Base-by-base conservation (phyloP, 2,797 vertebrate species). In the Xerus rutilus region DNA sequence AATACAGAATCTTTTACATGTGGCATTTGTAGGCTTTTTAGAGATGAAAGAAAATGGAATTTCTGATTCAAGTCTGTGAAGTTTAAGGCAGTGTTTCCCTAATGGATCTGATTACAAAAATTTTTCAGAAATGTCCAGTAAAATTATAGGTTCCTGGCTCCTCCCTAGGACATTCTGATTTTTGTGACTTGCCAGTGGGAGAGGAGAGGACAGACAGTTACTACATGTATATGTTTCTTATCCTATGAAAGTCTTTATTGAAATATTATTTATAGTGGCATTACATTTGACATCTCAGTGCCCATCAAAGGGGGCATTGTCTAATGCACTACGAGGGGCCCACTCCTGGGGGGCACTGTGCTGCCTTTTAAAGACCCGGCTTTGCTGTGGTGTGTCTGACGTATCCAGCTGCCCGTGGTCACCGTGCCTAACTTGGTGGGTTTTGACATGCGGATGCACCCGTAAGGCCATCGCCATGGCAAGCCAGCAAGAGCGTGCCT, bases 131-230 rank as follows among this genome's bases (percentile, higher is more conserved):
- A 35, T 30, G 14, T 59, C 54, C 49, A 45, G 8, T 43, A 81
- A 85, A 85, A 62, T 81, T 9, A 74, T 30, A 69, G 8, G 67
- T 30, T 86, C n/a, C 86, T 47, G 12, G 72, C 23, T 10, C 39
- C n/a, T 17, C 25, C 86, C 81, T 20, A 13, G 59, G 30, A 76
- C n/a, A 11, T 74, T 89, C 28, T 79, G 49, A 85, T 43, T 96
- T 65, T 67, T 45, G n/a, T 81, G 89, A 52, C 59, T 76, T 89
- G 18, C n/a, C 23, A 20, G 39, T 7, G 3, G 2, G 73, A n/a
- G 9, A 5, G 23, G 3, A 57, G 10, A 18, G 0, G 1, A 62
- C 17, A 9, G 14, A 17, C 5, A 6, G 7, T 0, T 1, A 8
- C 52, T 32, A 30, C 6, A 1, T 32, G 21, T 79, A 32, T 81